A percentile compares a stretch with the other conserved stretches of the same genome.
Evolutionary conservation across 2,113 vertebrate species (phyloP).

Genomic region (Cyprinodon brontotheroides): DNA sequence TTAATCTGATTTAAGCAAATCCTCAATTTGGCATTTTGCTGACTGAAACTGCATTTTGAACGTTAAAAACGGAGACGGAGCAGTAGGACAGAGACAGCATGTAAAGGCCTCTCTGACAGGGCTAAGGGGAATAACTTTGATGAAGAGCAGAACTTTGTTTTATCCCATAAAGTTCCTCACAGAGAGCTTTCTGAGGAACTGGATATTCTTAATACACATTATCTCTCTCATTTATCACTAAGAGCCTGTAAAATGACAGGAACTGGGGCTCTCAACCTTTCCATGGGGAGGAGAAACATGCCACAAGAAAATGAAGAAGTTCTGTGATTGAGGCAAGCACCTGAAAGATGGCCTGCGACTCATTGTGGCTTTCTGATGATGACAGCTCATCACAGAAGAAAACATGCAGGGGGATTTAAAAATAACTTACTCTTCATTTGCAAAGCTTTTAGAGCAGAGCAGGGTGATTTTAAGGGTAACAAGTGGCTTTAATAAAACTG

Average conservation of each 20-base stretch:
- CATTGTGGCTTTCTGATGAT: not conserved
- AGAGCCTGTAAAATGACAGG: slow-evolving; percentile 14
- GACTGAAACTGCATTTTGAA: not conserved
- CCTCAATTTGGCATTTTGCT: not conserved
- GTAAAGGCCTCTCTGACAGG: slow-evolving; percentile 2
- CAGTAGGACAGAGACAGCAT: not conserved
- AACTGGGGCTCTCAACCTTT: not conserved
- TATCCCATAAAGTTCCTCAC: slow-evolving; percentile 7
- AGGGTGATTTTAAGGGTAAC: not conserved
- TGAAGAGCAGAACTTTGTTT: slow-evolving; percentile 14
- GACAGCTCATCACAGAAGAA: slow-evolving; percentile 7
- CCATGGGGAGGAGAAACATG: not conserved
- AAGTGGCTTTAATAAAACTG: slow-evolving; percentile 1
- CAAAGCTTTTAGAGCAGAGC: slow-evolving; percentile 4
- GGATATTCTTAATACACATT: slow-evolving; percentile 19
- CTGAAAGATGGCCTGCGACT: slow-evolving; percentile 3
- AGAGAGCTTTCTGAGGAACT: slow-evolving; percentile 13
- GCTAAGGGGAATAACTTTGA: slow-evolving; percentile 5
- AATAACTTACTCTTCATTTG: slow-evolving; percentile 6
- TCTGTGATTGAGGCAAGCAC: not conserved
- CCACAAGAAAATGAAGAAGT: slow-evolving; percentile 3
- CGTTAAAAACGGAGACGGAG: not conserved
- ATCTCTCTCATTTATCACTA: slow-evolving; percentile 26
- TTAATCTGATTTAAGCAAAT: not conserved
- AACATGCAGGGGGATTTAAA: slow-evolving; percentile 6